These are phyloP conservation scores for Pterois miles DNA, from an alignment of 2,797 vertebrate genomes.

Conservation along the genomic window DNA sequence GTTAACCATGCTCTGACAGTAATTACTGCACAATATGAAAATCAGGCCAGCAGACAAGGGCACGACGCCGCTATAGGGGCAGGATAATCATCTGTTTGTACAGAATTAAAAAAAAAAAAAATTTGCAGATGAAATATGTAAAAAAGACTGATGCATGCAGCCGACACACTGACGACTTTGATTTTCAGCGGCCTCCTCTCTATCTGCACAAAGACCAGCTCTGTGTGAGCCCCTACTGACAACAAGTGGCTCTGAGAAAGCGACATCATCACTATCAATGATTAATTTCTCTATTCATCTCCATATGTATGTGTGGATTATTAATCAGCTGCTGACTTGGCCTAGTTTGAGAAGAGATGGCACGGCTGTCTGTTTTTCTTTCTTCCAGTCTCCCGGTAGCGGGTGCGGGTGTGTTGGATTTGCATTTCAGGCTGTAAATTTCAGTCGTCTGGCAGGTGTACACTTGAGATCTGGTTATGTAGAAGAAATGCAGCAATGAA, in stretches of 20 bases:
- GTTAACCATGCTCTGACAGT: not conserved
- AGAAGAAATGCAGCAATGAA: slow-evolving; percentile 6
- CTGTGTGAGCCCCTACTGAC: slow-evolving; percentile 28
- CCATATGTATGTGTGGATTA: slow-evolving; percentile 80
- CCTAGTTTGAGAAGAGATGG: slow-evolving; percentile 70
- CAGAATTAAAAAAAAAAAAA: not conserved
- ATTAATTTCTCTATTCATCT: slow-evolving; percentile 74
- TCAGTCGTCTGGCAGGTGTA: slow-evolving; percentile 44
- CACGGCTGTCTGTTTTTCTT: slow-evolving; percentile 50
- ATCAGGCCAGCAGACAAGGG: not conserved
- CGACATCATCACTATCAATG: slow-evolving; percentile 64
- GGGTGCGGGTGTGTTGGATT: slow-evolving; percentile 41
- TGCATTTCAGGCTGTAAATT: slow-evolving; percentile 39
- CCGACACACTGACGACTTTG: not conserved
- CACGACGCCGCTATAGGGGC: not conserved
- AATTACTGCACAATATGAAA: slow-evolving; percentile 1
- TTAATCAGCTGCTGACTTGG: slow-evolving; percentile 76
- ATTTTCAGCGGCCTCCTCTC: slow-evolving; percentile 2
- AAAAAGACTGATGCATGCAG: not conserved
- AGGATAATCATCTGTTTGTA: not conserved
- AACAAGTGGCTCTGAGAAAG: slow-evolving; percentile 58
- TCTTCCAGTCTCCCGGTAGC: slow-evolving; percentile 32
- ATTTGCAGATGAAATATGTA: not conserved
- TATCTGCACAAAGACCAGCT: slow-evolving; percentile 28
- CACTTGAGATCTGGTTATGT: slow-evolving; percentile 32